Evolutionary conservation across 2,797 vertebrate species (phyloP).

Genomic region (Passerculus sandwichensis): DNA sequence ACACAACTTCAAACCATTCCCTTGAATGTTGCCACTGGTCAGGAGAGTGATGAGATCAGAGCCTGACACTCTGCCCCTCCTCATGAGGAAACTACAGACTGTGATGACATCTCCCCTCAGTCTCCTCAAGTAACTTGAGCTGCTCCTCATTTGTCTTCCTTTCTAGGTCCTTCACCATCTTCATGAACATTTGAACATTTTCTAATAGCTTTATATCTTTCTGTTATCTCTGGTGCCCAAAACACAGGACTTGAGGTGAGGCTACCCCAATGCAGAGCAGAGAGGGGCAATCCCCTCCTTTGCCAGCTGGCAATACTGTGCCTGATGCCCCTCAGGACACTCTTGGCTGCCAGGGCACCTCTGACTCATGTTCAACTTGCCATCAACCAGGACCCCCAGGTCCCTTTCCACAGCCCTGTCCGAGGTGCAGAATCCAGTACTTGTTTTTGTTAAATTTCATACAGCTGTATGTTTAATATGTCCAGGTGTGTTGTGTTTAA

Average conservation of each 20-base stretch:
- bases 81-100: background rate
- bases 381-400: fast-evolving
- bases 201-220: background rate
- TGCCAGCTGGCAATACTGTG: fast-evolving
- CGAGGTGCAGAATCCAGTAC: background rate
- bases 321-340: fast-evolving
- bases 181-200: too few relatives aligned
- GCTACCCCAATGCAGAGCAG: fast-evolving
- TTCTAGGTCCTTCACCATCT: background rate
- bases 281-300: background rate
- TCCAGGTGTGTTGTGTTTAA: too few relatives aligned
- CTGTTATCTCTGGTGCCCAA: background rate
- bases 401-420: background rate
- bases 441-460: background rate
- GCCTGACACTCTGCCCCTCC: background rate
- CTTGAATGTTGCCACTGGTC: fast-evolving
- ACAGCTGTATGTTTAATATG: too few relatives aligned
- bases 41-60: background rate
- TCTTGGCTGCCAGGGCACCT: background rate
- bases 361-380: background rate
- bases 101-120: background rate
- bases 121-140: background rate
- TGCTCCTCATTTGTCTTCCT: background rate
- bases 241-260: background rate
- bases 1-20: background rate